Percentiles rank a stretch among this genome's conserved stretches.
These are phyloP conservation scores for Falco punctatus DNA, from an alignment of 2,113 vertebrate species.

Conservation along the genomic window DNA sequence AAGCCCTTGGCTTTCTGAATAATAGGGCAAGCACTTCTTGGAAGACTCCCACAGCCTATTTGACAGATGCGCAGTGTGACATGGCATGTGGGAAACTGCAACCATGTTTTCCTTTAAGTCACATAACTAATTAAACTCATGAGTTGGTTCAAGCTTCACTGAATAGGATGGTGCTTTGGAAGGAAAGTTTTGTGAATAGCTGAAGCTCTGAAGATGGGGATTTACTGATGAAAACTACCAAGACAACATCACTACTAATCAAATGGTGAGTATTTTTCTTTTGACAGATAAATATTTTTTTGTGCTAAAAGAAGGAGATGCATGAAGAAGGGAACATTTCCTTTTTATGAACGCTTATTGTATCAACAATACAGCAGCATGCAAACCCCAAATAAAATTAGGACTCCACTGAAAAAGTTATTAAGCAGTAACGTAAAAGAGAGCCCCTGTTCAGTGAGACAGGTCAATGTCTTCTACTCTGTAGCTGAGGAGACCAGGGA, in stretches of 20 bases:
- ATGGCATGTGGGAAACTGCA: not conserved
- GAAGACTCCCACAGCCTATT: constrained; percentile 25
- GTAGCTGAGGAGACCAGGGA: not conserved
- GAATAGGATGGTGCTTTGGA: not conserved
- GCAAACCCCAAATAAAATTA: not conserved
- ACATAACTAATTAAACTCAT: constrained; percentile 39
- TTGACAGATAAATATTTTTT: not conserved
- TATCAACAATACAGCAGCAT: not conserved
- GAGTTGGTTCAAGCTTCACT: not conserved
- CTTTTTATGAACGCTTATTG: not conserved
- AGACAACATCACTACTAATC: not conserved
- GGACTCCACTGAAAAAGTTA: not conserved
- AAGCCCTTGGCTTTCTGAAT: constrained; percentile 40
- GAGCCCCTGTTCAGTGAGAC: not conserved
- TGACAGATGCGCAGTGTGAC: constrained; percentile 16
- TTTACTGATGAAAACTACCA: not conserved
- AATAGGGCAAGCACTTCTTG: not conserved
- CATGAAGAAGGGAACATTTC: not conserved
- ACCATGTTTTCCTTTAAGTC: constrained; percentile 34
- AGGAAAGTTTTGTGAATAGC: not conserved
- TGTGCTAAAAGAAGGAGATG: not conserved
- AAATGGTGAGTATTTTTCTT: not conserved
- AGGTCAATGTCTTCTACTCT: not conserved
- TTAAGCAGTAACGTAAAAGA: not conserved
- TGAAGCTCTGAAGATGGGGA: not conserved